phyloP scores from a whole-genome alignment of 2,797 vertebrate genomes.

The Danio aesculapii region DNA sequence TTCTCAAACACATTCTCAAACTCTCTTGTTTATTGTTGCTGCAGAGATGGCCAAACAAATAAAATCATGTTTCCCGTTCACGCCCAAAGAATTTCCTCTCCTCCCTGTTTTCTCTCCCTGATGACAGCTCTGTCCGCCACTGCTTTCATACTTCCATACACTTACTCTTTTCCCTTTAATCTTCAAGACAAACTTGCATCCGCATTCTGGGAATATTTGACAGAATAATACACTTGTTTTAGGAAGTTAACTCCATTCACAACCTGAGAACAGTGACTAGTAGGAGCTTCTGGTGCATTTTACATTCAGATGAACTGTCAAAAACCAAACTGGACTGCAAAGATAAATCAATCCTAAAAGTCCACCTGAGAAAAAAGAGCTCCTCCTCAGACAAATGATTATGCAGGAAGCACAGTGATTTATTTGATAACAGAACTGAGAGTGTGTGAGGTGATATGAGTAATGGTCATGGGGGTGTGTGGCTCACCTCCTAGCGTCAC shows the following conservation, averaged over 20 bases:
- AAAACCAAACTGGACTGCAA: not conserved
- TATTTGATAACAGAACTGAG: not conserved
- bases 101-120: constrained; percentile 61
- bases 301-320: constrained; percentile 6
- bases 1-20: not conserved
- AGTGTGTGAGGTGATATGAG: constrained; percentile 11
- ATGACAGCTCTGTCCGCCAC: constrained; percentile 70
- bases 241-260: not conserved
- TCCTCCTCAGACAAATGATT: not conserved
- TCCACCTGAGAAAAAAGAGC: not conserved
- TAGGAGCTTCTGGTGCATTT: not conserved
- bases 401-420: not conserved
- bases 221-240: not conserved
- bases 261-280: not conserved
- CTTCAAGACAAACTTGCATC: not conserved
- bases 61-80: constrained; percentile 37
- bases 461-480: constrained; percentile 47
- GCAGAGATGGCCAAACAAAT: constrained; percentile 48
- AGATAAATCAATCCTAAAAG: not conserved
- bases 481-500: constrained; percentile 97
- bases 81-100: constrained; percentile 67
- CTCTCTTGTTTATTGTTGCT: constrained; percentile 56
- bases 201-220: not conserved
- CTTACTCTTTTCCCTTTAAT: constrained; percentile 46
- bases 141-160: constrained; percentile 76